A percentile compares a stretch with the other conserved stretches of the same genome.
phyloP scores from a whole-genome alignment of 2,113 vertebrate genomes.

The Paradoxurus hermaphroditus region DNA sequence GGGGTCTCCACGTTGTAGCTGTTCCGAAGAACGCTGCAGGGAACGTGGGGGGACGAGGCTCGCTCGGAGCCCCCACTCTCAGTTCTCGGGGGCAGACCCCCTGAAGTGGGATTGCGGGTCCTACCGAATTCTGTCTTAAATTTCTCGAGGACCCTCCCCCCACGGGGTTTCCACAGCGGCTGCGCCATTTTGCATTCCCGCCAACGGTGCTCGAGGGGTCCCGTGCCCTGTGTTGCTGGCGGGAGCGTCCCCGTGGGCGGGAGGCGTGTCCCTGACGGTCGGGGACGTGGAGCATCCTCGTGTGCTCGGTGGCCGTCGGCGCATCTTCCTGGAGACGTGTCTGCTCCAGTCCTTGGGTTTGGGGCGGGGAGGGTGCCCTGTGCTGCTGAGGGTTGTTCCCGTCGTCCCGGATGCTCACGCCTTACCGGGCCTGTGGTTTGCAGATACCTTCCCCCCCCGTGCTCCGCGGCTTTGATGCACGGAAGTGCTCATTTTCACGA shows the following conservation, averaged over 20 bases:
- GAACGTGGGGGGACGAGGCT: rapidly evolving
- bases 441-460: rapidly evolving
- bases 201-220: rapidly evolving
- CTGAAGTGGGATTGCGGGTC: neutral
- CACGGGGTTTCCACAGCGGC: rapidly evolving
- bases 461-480: no score
- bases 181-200: rapidly evolving
- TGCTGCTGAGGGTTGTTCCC: neutral
- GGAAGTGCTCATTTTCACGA: no score
- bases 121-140: rapidly evolving
- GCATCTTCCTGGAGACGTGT: neutral
- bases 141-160: neutral
- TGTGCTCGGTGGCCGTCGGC: rapidly evolving
- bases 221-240: rapidly evolving
- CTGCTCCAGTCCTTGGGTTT: neutral
- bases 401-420: rapidly evolving
- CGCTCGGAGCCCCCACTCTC: neutral
- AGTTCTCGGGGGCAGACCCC: neutral
- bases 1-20: rapidly evolving
- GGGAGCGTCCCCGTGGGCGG: rapidly evolving
- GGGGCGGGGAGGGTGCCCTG: rapidly evolving
- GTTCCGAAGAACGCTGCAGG: rapidly evolving
- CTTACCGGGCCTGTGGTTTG: neutral
- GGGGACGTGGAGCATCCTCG: rapidly evolving
- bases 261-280: rapidly evolving